These are phyloP conservation scores for Cantharis flavilabris DNA, from an alignment of 2,888 invertebrate species.

Conservation along the genomic window DNA sequence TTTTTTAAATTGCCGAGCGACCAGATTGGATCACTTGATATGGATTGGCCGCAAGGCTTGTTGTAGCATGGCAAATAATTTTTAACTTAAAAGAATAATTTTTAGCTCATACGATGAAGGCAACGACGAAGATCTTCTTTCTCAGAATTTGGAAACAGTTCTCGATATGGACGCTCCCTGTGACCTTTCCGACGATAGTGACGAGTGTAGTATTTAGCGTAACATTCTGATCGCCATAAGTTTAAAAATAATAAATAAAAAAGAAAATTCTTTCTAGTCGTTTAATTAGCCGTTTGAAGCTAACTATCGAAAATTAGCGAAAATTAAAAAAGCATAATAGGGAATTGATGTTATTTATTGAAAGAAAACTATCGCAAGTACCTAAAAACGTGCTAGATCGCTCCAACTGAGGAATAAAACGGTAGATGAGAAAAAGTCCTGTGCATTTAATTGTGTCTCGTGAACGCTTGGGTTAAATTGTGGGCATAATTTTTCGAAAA, in stretches of 20 bases:
- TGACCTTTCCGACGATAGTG: constrained; percentile 57
- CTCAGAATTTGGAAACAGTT: constrained; percentile 69
- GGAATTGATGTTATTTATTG: constrained; percentile 1
- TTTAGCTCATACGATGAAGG: constrained; percentile 73
- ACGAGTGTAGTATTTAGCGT: constrained; percentile 66
- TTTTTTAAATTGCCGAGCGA: too few relatives aligned
- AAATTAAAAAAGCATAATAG: not conserved
- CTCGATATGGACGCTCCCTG: constrained; percentile 52
- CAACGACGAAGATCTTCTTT: constrained; percentile 67
- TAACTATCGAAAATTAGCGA: not conserved
- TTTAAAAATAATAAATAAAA: constrained; percentile 10
- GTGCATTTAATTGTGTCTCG: constrained; percentile 1
- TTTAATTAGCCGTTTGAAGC: constrained; percentile 7
- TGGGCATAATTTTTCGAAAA: not conserved
- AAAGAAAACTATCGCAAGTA: not conserved
- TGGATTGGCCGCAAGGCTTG: not conserved
- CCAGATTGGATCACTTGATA: too few relatives aligned
- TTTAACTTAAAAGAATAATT: constrained; percentile 38
- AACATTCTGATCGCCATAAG: constrained; percentile 21
- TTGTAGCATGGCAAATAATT: not conserved
- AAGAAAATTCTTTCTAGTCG: constrained; percentile 25
- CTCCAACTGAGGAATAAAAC: not conserved
- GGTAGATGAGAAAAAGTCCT: not conserved
- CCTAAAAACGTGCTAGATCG: not conserved
- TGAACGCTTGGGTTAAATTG: not conserved